Evolutionary conservation across 1,140 invertebrate genomes (phyloP), one percentile per base, ranked within the genome.

Genomic region (Hyles euphorbiae): DNA sequence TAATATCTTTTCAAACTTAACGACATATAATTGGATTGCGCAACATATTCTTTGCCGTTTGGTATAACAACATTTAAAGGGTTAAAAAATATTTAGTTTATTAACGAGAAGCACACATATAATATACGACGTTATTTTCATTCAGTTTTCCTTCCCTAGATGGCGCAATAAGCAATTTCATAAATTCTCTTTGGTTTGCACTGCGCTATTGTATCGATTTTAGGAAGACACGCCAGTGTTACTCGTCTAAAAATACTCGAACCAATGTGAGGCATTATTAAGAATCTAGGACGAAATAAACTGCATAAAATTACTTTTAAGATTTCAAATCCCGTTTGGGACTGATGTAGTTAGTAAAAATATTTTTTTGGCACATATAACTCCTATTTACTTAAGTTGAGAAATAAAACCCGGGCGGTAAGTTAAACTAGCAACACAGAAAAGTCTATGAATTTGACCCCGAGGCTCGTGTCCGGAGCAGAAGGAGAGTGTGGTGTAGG

Each of bases 401-500:
- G 12, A 48, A 10, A 48, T 10, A n/a, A 10, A 10, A n/a, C n/a
- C n/a, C 46, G 5, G 46, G 10, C n/a, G 1, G 5, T 22, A 48
- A 10, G 54, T 11, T 8, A 40, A 5, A 48, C 61, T 83, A 74
- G 83, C 81, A 88, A 87, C 82, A 73, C 78, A 76, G 55, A 66
- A 65, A 77, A 85, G 76, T 88, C 83, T 87, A 87, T 88, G 83
- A 87, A 78, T 88, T 86, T 88, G 86, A 88, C 86, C 86, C 83
- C 83, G 83, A 83, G 83, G 83, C 83, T 86, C 81, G 80, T 88
- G 83, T 87, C 80, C 83, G 71, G 78, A 83, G 80, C 78, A 86
- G 81, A 83, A 80, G 77, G 72, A 81, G 78, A 84, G 82, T 82
- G 82, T 77, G 76, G 78, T 79, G 85, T 81, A 87, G 82, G 83